Evolutionary conservation across 2,797 vertebrate species (phyloP), one percentile per base, ranked within the genome.

Genomic region (Tangara arthus): DNA sequence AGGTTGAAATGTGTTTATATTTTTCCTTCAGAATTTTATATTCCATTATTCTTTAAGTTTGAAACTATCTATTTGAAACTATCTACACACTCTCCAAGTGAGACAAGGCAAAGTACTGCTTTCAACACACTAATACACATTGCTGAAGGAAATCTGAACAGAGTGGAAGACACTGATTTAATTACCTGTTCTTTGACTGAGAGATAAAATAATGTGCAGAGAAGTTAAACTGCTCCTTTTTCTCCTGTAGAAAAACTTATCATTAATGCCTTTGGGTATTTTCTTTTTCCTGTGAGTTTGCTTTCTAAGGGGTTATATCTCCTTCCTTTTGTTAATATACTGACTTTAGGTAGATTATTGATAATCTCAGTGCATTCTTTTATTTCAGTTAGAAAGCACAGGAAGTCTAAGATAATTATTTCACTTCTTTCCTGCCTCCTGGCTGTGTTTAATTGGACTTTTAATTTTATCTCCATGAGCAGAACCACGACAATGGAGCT

Each of bases 381-480:
- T 59, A 60, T 75, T 84, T 65, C 8, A 21, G 9, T 75, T 35
- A 37, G 59, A 61, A 69, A 87, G 30, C 41, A 55, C 9, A 10
- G n/a, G 30, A 77, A 87, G 37, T 27, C 34, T 60, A 82, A 82
- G 50, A 85, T 61, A 92, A 93, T 87, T 75, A 76, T 87, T 84
- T 69, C 26, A 32, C n/a, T 82, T 60, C 59, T 84, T 93, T 93
- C 59, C 78, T 0, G 1, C 35, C 50, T 89, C 55, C 80, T 81
- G 72, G 42, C 63, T 89, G 53, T 81, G 65, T 66, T 96, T 93
- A 90, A 83, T 32, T 90, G 80, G 61, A 91, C 69, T 86, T 83
- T 75, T 53, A 87, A 77, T 90, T 88, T 89, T 90, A 92, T 83
- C 70, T 88, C 79, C 61, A 69, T 28, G 34, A 81, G 69, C 86